These are phyloP conservation scores for Epistrophella euchroma DNA, from an alignment of 2,888 invertebrate genomes.

Conservation along the genomic window DNA sequence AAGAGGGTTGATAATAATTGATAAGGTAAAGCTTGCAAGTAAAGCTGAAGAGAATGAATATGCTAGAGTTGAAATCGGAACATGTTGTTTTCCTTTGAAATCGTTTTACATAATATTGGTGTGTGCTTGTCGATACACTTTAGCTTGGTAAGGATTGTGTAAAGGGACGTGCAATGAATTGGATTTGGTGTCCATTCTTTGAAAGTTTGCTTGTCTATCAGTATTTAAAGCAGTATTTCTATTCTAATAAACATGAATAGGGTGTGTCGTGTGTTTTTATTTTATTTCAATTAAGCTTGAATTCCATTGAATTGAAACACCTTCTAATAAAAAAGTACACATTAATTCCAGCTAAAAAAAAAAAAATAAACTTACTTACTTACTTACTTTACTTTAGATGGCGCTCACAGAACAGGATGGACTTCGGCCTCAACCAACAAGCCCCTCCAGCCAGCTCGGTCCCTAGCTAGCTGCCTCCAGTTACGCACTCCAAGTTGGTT, in stretches of 20 bases:
- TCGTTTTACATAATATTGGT: conserved; percentile 19
- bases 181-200: conserved; percentile 41
- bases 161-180: conserved; percentile 60
- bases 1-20: conserved; percentile 74
- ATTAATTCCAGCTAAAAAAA: too few species aligned
- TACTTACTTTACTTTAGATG: too few species aligned
- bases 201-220: neutral
- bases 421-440: too few species aligned
- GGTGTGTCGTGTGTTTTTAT: too few species aligned
- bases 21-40: conserved; percentile 43
- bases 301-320: too few species aligned
- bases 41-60: conserved; percentile 33
- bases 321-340: too few species aligned
- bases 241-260: neutral
- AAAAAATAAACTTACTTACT: too few species aligned
- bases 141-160: neutral
- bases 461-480: too few species aligned
- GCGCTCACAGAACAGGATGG: too few species aligned
- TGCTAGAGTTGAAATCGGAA: conserved; percentile 26
- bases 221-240: neutral
- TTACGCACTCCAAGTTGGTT: too few species aligned
- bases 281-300: too few species aligned
- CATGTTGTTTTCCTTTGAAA: conserved; percentile 50
- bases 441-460: too few species aligned
- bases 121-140: conserved; percentile 7